Conservation (phyloP, 2,888 invertebrate species). For the Leptothorax acervorum region DNA sequence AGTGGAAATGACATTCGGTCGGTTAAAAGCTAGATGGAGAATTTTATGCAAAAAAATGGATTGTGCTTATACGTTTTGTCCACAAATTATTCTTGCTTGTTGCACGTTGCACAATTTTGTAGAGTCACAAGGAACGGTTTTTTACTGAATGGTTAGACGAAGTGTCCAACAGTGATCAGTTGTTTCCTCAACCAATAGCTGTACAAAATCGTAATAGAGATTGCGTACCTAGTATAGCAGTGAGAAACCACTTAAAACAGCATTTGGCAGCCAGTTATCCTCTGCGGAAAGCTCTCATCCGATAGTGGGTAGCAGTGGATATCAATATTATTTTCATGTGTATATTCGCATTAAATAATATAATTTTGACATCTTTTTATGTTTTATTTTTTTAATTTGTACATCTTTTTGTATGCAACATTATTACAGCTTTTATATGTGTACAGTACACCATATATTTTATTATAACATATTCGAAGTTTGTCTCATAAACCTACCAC, state of each 20-base stretch:
- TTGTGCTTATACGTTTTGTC: constrained; percentile 14
- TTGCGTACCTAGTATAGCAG: neutral
- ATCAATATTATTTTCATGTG: neutral
- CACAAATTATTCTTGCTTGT: constrained; percentile 31
- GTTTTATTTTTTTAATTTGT: no score
- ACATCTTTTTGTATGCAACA: no score
- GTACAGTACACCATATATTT: no score
- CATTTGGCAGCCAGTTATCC: neutral
- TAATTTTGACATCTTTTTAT: neutral
- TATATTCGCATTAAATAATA: neutral
- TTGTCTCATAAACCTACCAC: no score
- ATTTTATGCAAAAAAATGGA: constrained; percentile 50
- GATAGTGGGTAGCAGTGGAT: neutral
- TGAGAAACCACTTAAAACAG: constrained; percentile 1
- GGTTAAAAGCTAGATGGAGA: constrained; percentile 75
- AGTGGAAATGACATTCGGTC: constrained; percentile 75
- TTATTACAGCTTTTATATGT: no score
- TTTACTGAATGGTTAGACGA: neutral
- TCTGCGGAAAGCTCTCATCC: neutral
- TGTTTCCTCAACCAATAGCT: neutral
- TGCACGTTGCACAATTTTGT: constrained; percentile 9
- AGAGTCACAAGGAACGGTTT: neutral
- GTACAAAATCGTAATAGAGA: neutral
- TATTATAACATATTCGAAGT: no score
- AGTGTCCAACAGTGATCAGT: neutral